Evolutionary conservation across 2,113 vertebrate species (phyloP).

Genomic region (Hippocampus barbouri): DNA sequence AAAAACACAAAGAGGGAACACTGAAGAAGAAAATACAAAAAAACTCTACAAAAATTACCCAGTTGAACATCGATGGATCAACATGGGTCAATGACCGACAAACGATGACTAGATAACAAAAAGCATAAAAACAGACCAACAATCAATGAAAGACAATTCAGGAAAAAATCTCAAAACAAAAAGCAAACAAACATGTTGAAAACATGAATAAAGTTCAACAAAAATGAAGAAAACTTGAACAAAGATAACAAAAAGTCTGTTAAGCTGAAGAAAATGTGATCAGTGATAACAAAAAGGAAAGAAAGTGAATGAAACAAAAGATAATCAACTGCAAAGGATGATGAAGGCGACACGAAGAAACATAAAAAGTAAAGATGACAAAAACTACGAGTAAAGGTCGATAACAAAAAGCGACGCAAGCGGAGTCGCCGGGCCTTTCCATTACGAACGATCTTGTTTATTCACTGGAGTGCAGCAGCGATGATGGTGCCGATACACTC

Average conservation of each 20-base stretch:
- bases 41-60: not conserved
- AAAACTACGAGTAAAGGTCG: not conserved
- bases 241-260: not conserved
- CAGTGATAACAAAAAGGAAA: not conserved
- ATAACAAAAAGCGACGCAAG: not conserved
- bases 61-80: not conserved
- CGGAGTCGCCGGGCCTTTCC: not conserved
- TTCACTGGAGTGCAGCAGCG: not conserved
- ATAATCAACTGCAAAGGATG: not conserved
- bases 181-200: not conserved
- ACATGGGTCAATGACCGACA: not conserved
- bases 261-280: not conserved
- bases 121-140: no score
- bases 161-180: not conserved
- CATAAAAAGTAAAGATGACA: slow-evolving; percentile 8
- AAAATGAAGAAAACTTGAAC: not conserved
- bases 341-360: slow-evolving; percentile 16
- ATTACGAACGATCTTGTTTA: not conserved
- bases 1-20: not conserved
- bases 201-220: not conserved
- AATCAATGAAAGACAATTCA: no score
- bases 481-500: not conserved
- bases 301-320: slow-evolving; percentile 13
- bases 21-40: no score
- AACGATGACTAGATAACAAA: no score